Evolutionary conservation across 1,140 invertebrate genomes (phyloP), one percentile per base, ranked within the genome.

Genomic region (Copidosoma floridanum): DNA sequence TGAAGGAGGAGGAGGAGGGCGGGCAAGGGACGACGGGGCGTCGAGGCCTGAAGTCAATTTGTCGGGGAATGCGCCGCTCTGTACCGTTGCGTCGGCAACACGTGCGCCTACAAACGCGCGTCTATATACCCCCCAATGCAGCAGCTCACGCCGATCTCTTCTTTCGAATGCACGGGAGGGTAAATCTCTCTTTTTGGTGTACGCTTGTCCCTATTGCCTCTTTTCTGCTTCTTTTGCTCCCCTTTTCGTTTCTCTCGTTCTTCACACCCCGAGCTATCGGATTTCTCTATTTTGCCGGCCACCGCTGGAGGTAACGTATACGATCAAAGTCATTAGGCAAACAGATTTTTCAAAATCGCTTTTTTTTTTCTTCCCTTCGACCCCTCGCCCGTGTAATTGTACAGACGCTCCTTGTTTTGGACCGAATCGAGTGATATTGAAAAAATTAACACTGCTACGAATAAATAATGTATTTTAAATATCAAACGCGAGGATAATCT

Each of bases 11-110:
- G 24, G 14, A 24, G 40, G 48, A 44, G n/a, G n/a, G n/a, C n/a
- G 26, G 11, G 27, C 6, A 35, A 44, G 38, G 35, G 38, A 40
- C 57, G 50, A 63, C 44, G 54, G 46, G 61, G 67, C 61, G 69
- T 61, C 68, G 71, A 77, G 75, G 75, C 72, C 75, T 79, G 75
- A 77, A 78, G 76, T 79, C 76, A 80, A 79, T 80, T 80, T 79
- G 77, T 78, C 75, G 76, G 71, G 70, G 77, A 79, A 80, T 79
- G n/a, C n/a, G n/a, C n/a, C n/a, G n/a, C n/a, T n/a, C n/a, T n/a
- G n/a, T n/a, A n/a, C n/a, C n/a, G n/a, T n/a, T 32, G 77, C 71
- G 68, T 75, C 70, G 66, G 73, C 64, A 78, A 79, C 76, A 79
- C 74, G 76, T 78, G 77, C 68, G 70, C 56, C n/a, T 11, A 6